These are phyloP conservation scores for Xenotilapia caudafasciata DNA, from an alignment of 2,113 vertebrate species.

Conservation along the genomic window DNA sequence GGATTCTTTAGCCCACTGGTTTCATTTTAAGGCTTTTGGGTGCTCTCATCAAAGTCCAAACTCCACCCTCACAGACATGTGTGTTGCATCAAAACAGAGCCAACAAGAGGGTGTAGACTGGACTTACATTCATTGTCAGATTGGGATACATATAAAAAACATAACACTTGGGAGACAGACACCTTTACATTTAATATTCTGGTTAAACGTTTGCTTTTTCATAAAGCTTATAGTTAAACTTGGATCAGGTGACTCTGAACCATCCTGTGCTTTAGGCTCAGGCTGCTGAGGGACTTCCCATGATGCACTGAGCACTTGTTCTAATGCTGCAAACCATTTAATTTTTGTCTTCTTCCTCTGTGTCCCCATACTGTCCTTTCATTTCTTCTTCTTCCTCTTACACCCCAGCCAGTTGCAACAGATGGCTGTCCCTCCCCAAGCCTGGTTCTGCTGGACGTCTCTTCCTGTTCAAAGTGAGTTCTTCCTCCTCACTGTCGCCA, in stretches of 20 bases:
- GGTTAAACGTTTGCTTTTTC: fast-evolving
- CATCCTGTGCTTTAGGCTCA: not conserved
- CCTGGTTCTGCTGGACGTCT: not conserved
- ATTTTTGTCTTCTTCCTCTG: not conserved
- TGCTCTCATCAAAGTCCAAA: not conserved
- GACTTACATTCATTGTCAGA: not conserved
- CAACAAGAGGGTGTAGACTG: not conserved
- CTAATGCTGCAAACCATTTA: not conserved
- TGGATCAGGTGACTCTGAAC: not conserved
- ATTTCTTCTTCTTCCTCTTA: not conserved
- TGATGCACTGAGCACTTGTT: fast-evolving
- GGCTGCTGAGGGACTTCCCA: not conserved
- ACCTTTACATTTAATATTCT: not conserved
- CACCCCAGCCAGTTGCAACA: not conserved
- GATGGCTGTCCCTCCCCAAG: not conserved
- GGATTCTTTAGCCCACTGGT: not conserved
- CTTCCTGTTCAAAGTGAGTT: not conserved
- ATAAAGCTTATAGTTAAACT: not conserved
- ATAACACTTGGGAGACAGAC: not conserved
- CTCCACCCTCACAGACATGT: not conserved
- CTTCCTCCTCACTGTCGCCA: not conserved
- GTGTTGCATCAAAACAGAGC: not conserved
- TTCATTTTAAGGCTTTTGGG: not conserved
- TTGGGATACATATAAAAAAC: not conserved
- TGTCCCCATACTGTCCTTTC: not conserved